Base-by-base conservation (phyloP, 1,140 invertebrate genomes). In the Paralvinella palmiformis region DNA sequence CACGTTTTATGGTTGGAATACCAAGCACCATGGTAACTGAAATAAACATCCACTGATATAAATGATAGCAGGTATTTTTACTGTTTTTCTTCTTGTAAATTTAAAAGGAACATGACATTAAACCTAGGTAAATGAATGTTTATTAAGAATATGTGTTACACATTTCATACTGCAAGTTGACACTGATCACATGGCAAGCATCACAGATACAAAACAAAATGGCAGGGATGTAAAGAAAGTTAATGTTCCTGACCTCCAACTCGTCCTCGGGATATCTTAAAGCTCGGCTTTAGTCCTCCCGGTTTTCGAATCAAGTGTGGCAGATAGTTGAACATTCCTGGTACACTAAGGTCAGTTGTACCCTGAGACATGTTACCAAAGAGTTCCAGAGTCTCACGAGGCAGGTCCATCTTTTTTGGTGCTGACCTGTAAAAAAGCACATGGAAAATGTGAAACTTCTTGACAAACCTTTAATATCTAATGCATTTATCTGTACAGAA, bases 1-100 rank as follows among this genome's bases (percentile, higher is more conserved):
- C 90, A 52, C 94, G 83, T 70, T 88, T 88, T 0, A 96, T 94
- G 0, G 93, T 96, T 0, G 94, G 94, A 32, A 90, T 84, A 17
- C 91, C 94, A 27, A 96, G 82, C 0, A 96, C 89, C 56, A 94
- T 85, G 35, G 89, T 90, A 22, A 75, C 79, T 80, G 71, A 29
- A 73, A 72, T 3, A 56, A 37, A 56, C 29, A 57, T 27, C 27
- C 7, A 59, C 3, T 36, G 7, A 5, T 59, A 59, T 22, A 44
- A 22, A 55, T 22, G 1, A 59, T 36, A 15, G 31, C 7, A 22
- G 22, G 24, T 35, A 2, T 24, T 59, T 6, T 4, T 20, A 3
- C 33, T 35, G n/a, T 33, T 59, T 3, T 0, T 35, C 33, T 13
- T 15, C n/a, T 29, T 59, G 22, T 29, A 32, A 35, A 1, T 15